Evolutionary conservation across 2,888 invertebrate species (phyloP).

Genomic region (Drosophila helvetica): DNA sequence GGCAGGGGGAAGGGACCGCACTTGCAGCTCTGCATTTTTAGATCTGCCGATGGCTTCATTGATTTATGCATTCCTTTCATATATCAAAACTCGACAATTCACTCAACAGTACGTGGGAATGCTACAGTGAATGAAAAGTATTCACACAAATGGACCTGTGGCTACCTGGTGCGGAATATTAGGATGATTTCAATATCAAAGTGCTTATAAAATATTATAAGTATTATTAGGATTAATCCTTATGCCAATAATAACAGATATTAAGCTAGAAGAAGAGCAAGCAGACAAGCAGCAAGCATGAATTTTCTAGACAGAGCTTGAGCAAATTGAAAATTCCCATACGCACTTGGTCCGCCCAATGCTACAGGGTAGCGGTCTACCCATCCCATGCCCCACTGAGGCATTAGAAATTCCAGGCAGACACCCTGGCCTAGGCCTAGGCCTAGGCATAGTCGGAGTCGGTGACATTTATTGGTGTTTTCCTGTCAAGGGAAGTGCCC

Average conservation of each 20-base stretch:
- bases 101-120: conserved; percentile 38
- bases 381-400: conserved; percentile 20
- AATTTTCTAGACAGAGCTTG: too few relatives aligned
- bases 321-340: too few relatives aligned
- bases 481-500: conserved; percentile 53
- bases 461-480: conserved; percentile 50
- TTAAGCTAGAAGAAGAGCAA: too few relatives aligned
- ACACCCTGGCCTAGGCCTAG: conserved; percentile 29
- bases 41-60: conserved; percentile 25
- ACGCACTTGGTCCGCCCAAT: too few relatives aligned
- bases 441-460: conserved; percentile 28
- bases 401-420: conserved; percentile 67
- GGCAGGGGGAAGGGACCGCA: conserved; percentile 56
- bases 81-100: conserved; percentile 67
- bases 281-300: too few relatives aligned
- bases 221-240: too few relatives aligned
- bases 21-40: conserved; percentile 33
- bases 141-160: background rate
- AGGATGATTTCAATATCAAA: too few relatives aligned
- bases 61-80: conserved; percentile 68
- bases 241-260: too few relatives aligned
- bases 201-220: too few relatives aligned
- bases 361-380: background rate
- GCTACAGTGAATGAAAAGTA: background rate
- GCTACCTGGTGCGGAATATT: background rate